Evolutionary conservation across 2,888 invertebrate genomes (phyloP).

Genomic region (Trichogramma evanescens): DNA sequence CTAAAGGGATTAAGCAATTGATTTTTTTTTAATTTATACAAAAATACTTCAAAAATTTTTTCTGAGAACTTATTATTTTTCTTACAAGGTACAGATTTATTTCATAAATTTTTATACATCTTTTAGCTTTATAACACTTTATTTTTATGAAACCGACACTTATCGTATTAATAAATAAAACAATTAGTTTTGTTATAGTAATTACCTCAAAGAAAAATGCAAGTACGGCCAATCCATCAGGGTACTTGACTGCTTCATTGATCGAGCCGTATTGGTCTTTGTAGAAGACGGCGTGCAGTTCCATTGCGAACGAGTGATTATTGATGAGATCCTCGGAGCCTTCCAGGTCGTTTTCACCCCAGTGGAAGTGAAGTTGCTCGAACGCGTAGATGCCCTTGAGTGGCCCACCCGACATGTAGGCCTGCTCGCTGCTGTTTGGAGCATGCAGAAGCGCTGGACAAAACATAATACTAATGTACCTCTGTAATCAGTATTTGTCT

Average conservation of each 20-base stretch:
- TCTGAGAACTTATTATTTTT: background rate
- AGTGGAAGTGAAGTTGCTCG: slow-evolving; percentile 76
- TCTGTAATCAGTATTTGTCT: too few relatives aligned
- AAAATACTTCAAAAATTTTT: background rate
- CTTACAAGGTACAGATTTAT: too few relatives aligned
- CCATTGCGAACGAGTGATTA: slow-evolving; percentile 61
- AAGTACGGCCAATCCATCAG: slow-evolving; percentile 71
- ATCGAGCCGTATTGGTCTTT: slow-evolving; percentile 59
- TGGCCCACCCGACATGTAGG: slow-evolving; percentile 61
- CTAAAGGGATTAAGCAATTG: slow-evolving; percentile 27
- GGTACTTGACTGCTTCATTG: slow-evolving; percentile 57
- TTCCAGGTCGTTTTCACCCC: slow-evolving; percentile 68
- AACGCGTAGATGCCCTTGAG: slow-evolving; percentile 58
- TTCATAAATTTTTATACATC: too few relatives aligned
- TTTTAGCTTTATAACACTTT: too few relatives aligned
- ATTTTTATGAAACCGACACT: too few relatives aligned
- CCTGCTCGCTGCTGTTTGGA: slow-evolving; percentile 51
- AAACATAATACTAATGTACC: too few relatives aligned
- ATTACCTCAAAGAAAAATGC: slow-evolving; percentile 71
- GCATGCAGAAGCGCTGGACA: slow-evolving; percentile 56
- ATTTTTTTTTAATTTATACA: background rate
- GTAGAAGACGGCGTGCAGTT: slow-evolving; percentile 71
- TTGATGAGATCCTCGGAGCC: slow-evolving; percentile 76
- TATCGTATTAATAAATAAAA: too few relatives aligned
- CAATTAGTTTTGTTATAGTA: background rate